Base-by-base conservation (phyloP, 53 echinoderm and acorn worm species). In the Mesocentrotus franciscanus region DNA sequence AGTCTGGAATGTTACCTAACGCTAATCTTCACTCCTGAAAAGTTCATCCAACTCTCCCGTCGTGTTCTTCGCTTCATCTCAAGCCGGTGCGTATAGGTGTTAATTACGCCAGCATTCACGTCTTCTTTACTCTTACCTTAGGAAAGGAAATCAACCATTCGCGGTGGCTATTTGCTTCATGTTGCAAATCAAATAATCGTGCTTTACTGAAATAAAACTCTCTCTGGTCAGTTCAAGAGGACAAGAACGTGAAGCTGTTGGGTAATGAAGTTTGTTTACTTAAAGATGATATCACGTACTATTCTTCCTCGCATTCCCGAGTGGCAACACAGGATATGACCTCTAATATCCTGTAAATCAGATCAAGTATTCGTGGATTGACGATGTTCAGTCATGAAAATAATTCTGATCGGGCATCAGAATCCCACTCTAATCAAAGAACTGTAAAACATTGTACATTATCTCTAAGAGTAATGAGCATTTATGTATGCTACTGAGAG, bases 241-340 rank as follows among this genome's bases (percentile, higher is more conserved):
- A 4, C n/a, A 87, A 4, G 13, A 27, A 87, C 87, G 87, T 87
- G 87, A 87, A 87, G 32, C 87, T 87, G 87, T 8, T 87, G 57
- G 87, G 27, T 87, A 87, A 87, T 59, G n/a, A 11, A 26, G 58
- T 87, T 58, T 87, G 87, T 87, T 87, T 56, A 87, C 58, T 87
- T 87, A 87, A 58, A 56, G 26, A 87, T 87, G 87, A 87, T 27
- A 87, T 8, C 81, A 42, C 81, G 81, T 81, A 10, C 36, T 39
- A 8, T 20, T 79, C 79, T 8, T 18, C 36, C 32, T 36, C 64
- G 36, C 17, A 36, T 42, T 79, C 79, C 39, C 79, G 17, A 18
- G 18, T 15, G 79, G 12, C 27, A 74, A 30, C 74, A 74, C 2
- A 36, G 58, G 87, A 14, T n/a, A 11, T 58, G 56, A 85, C 87